Evolutionary conservation across 2,797 vertebrate genomes (phyloP).

Genomic region (Avahi laniger): DNA sequence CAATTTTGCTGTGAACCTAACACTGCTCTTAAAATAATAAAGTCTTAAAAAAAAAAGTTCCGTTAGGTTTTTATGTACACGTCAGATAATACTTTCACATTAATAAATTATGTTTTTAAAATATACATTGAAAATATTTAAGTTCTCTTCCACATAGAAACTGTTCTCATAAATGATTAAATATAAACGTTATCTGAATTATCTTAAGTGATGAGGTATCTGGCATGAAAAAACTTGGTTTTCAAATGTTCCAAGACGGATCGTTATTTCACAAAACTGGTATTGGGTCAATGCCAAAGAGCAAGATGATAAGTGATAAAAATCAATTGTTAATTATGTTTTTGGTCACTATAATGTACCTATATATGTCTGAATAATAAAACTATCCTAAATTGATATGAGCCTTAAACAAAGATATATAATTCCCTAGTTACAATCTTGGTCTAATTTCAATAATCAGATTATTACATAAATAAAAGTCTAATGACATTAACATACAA

Average conservation of each 20-base stretch:
- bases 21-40: not conserved
- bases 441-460: not conserved
- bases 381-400: not conserved
- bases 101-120: slow-evolving; percentile 16
- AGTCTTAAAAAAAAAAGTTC: not conserved
- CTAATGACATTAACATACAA: not conserved
- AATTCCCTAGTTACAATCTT: not conserved
- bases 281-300: not conserved
- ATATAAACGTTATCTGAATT: not conserved
- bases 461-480: not conserved
- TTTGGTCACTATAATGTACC: not conserved
- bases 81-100: not conserved
- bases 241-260: not conserved
- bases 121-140: slow-evolving; percentile 8
- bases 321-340: not conserved
- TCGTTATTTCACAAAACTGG: not conserved
- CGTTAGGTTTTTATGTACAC: not conserved
- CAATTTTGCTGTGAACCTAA: not conserved
- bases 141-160: not conserved
- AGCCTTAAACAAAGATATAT: not conserved
- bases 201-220: not conserved
- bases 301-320: not conserved
- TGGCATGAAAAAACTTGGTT: not conserved
- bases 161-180: not conserved
- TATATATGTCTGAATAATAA: not conserved